Percentiles rank a stretch among this genome's conserved stretches.
Conservation (phyloP, 1,140 invertebrate genomes). For the Pogonomyrmex barbatus region DNA sequence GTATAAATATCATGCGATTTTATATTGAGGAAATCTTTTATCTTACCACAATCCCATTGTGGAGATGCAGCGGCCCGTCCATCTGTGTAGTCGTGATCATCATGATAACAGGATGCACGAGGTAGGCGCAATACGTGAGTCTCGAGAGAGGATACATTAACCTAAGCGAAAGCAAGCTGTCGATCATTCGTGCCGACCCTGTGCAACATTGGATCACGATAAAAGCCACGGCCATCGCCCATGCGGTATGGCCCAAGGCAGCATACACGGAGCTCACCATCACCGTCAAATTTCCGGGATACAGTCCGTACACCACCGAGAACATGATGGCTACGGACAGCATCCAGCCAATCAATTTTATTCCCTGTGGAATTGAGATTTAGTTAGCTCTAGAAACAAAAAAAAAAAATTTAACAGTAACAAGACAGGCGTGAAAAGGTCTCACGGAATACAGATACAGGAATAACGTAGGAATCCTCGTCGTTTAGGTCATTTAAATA, state of each 20-base stretch:
- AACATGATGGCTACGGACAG: slow-evolving; percentile 87
- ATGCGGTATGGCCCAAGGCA: slow-evolving; percentile 89
- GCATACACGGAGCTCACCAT: slow-evolving; percentile 88
- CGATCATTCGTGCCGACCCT: slow-evolving; percentile 91
- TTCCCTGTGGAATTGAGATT: slow-evolving; percentile 65
- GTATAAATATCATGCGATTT: background rate
- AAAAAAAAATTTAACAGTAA: background rate
- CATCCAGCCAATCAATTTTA: slow-evolving; percentile 87
- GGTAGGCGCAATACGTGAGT: slow-evolving; percentile 95
- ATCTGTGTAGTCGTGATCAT: slow-evolving; percentile 91
- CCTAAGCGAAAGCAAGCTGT: slow-evolving; percentile 92
- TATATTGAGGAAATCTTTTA: background rate
- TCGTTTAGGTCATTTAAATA: background rate
- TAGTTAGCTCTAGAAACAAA: background rate
- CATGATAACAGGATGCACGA: slow-evolving; percentile 95
- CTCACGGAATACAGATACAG: background rate
- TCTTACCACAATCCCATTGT: slow-evolving; percentile 90
- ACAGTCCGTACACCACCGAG: slow-evolving; percentile 92
- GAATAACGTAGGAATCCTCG: background rate
- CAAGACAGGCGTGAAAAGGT: background rate
- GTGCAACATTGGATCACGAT: slow-evolving; percentile 93
- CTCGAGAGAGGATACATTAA: slow-evolving; percentile 94
- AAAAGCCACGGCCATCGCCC: slow-evolving; percentile 92
- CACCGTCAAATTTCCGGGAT: slow-evolving; percentile 89
- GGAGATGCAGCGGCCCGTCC: slow-evolving; percentile 92